Evolutionary conservation across 2,113 vertebrate species (phyloP), one percentile per base, ranked within the genome.

Genomic region (Paramisgurnus dabryanus): DNA sequence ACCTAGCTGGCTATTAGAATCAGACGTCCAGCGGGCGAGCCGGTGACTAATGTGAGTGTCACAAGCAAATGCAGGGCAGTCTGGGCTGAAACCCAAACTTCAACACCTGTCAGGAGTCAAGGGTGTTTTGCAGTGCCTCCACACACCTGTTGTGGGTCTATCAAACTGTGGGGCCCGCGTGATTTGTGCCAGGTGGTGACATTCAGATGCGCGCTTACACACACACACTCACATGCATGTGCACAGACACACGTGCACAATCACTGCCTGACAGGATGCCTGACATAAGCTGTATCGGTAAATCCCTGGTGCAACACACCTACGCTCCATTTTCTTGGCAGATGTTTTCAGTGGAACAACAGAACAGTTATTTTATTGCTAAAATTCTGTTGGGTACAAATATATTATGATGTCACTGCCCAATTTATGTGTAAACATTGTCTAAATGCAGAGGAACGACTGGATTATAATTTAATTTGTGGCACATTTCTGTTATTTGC

Each of bases 41-140:
- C 91, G 92, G 90, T 90, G 88, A 87, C 91, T 94, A 94, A 94
- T 94, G 89, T 91, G 88, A 89, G 22, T 78, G 65, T 83, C 83
- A 79, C 65, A 22, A 71, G 79, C 70, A 55, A 68, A 65, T 69
- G 66, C 39, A 72, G 50, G 47, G 34, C 49, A 69, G 93, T 94
- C 93, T 89, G 92, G 39, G 79, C 89, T 92, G 94, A 94, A 95
- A 95, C 91, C 92, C 90, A 93, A 95, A 95, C 94, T 93, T 89
- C 92, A 90, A 91, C 95, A 95, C 94, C 95, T 95, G 94, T 95
- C 89, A 90, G 88, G 90, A 77, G 67, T 81, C 82, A 50, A 73
- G 68, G 69, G 40, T 75, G 80, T 67, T 79, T 34, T 85, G 61
- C 57, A 90, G 89, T 95, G 94, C 94, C 94, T 94, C 92, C 90